Evolutionary conservation across 1,140 invertebrate species (phyloP), one percentile per base, ranked within the genome.

Genomic region (Drosophila auraria): DNA sequence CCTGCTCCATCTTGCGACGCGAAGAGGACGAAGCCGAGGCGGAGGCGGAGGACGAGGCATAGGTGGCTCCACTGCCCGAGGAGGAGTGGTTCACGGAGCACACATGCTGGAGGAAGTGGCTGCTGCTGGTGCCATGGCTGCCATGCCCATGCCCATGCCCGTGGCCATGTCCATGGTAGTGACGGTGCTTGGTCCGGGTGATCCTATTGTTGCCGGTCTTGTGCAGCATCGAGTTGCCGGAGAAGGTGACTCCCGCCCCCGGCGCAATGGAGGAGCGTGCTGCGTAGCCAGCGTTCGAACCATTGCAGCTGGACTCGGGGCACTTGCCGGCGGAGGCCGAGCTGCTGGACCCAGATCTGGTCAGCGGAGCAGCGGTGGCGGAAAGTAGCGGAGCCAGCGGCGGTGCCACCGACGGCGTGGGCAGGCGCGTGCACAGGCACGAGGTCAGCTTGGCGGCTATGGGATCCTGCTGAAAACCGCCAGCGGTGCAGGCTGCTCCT

Each of bases 361-460:
- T 8, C 33, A 58, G 5, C 2, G 78, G 36, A 2, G 62, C 11
- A 5, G 56, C 23, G 25, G 50, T 27, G 17, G 51, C 45, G 20
- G 20, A 20, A 14, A 44, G 61, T 20, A 51, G 75, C 15, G 68
- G 15, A 17, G 57, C 58, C 25, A 42, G 69, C 23, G 30, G 81
- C 23, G 23, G 76, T 5, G 56, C 57, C 33, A 27, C 23, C 45
- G 62, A 23, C 12, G 82, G 62, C 27, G 83, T 80, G 36, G 79
- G 33, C 36, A 94, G 73, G 6, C 92, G 86, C 42, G 92, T 93
- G 73, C 93, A 94, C 8, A 93, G 75, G 66, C 93, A 94, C 51
- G 93, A 94, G 12, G 93, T 93, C 9, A 93, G 64, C 70, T 93
- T 93, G 57, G 93, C 93, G 20, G 93, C 89, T 27, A 94, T 93